These are phyloP conservation scores for Gambusia yucatana DNA, from an alignment of 2,797 vertebrate species.

Conservation along the genomic window DNA sequence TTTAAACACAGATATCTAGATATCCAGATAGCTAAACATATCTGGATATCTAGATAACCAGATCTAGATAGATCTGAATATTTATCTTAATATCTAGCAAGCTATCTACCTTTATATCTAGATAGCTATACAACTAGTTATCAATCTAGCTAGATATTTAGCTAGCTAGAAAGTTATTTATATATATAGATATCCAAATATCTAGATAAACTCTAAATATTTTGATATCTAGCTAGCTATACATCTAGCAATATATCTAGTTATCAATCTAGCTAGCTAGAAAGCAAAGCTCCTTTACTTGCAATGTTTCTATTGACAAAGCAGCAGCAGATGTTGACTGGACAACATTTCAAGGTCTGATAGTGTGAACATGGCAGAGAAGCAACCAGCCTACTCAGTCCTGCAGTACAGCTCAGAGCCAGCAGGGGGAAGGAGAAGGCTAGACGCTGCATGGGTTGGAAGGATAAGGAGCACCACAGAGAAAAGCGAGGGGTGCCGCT, in stretches of 20 bases:
- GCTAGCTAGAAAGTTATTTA: too few relatives aligned
- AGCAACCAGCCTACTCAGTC: constrained; percentile 67
- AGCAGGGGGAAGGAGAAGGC: constrained; percentile 75
- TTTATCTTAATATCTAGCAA: neutral
- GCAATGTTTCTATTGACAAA: constrained; percentile 13
- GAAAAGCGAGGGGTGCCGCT: constrained; percentile 65
- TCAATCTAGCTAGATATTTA: too few relatives aligned
- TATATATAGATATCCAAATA: too few relatives aligned
- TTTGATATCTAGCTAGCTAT: too few relatives aligned
- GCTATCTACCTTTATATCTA: too few relatives aligned
- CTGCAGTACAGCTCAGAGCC: constrained; percentile 56
- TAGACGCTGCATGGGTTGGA: constrained; percentile 83
- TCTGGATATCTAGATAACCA: too few relatives aligned
- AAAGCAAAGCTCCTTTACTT: neutral
- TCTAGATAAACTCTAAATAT: too few relatives aligned
- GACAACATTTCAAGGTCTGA: constrained; percentile 69
- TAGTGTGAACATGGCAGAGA: constrained; percentile 70
- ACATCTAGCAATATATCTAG: too few relatives aligned
- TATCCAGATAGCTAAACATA: too few relatives aligned
- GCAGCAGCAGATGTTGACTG: constrained; percentile 44
- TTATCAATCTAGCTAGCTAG: too few relatives aligned
- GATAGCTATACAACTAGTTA: too few relatives aligned
- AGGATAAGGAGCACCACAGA: constrained; percentile 79
- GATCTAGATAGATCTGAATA: too few relatives aligned
- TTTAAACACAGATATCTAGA: neutral